Percentiles rank a stretch among this genome's conserved stretches.
Evolutionary conservation across 2,797 vertebrate species (phyloP).

Genomic region (Parambassis ranga): DNA sequence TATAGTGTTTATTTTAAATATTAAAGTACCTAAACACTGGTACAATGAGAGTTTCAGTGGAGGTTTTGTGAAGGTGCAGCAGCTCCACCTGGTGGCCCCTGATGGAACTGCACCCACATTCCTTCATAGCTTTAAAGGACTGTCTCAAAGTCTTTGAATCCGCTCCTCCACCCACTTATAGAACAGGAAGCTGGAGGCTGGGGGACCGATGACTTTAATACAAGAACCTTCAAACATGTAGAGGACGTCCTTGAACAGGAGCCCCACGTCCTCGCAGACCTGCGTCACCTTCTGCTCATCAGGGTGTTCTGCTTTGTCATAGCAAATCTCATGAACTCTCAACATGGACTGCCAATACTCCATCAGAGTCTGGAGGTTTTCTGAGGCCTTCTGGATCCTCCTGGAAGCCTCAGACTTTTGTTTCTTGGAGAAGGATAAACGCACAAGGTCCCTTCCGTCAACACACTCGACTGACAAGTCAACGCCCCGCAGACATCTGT

Average conservation of each 20-base stretch:
- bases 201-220: constrained; percentile 35
- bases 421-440: background rate
- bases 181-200: background rate
- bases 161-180: fast-evolving
- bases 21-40: too few species aligned
- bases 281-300: background rate
- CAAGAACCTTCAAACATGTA: constrained; percentile 8
- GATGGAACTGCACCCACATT: background rate
- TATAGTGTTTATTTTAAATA: too few species aligned
- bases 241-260: fast-evolving
- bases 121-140: background rate
- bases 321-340: constrained; percentile 28
- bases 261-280: background rate
- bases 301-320: fast-evolving
- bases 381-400: background rate
- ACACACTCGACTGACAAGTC: fast-evolving
- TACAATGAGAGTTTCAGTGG: too few species aligned
- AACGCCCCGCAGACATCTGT: background rate
- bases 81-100: constrained; percentile 24
- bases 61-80: background rate
- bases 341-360: fast-evolving
- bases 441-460: background rate
- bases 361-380: background rate
- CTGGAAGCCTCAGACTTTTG: background rate
- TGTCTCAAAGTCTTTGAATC: background rate